Conservation (phyloP, 1,140 invertebrate genomes). For the Zaprionus davidi region DNA sequence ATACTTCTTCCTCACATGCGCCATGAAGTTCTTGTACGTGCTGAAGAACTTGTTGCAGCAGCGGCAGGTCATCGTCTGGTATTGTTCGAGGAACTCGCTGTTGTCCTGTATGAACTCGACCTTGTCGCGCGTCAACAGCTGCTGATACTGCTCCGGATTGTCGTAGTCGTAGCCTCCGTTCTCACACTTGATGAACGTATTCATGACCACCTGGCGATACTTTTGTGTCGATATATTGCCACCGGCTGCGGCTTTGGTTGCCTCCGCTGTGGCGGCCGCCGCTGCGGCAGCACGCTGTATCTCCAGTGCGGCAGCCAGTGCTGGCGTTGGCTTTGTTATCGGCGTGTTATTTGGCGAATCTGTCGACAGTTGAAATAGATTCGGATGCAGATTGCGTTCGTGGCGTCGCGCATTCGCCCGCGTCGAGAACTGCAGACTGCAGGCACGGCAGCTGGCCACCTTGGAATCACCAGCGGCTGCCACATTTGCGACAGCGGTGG, state of each 20-base stretch:
- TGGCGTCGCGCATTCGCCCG: constrained; percentile 83
- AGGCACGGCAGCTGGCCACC: constrained; percentile 78
- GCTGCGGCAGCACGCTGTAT: constrained; percentile 71
- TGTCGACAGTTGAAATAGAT: constrained; percentile 78
- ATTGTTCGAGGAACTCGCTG: constrained; percentile 79
- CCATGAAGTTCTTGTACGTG: constrained; percentile 84
- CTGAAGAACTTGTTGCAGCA: constrained; percentile 78
- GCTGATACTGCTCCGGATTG: constrained; percentile 79
- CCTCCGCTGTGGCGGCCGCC: constrained; percentile 65
- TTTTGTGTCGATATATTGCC: constrained; percentile 75
- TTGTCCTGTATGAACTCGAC: constrained; percentile 81
- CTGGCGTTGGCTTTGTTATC: constrained; percentile 76
- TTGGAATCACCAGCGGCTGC: constrained; percentile 71
- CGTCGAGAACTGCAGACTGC: constrained; percentile 83
- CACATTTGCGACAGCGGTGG: constrained; percentile 68
- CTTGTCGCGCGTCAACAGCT: constrained; percentile 74
- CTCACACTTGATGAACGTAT: constrained; percentile 77
- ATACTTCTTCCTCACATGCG: constrained; percentile 84
- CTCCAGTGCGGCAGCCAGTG: constrained; percentile 71
- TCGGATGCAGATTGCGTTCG: constrained; percentile 81
- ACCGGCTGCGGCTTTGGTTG: constrained; percentile 58
- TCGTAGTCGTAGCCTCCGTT: constrained; percentile 79
- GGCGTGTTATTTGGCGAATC: constrained; percentile 74
- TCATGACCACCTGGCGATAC: constrained; percentile 77
- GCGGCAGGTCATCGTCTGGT: constrained; percentile 83